phyloP scores from a whole-genome alignment of 2,113 vertebrate genomes.

The Arizona elegans region DNA sequence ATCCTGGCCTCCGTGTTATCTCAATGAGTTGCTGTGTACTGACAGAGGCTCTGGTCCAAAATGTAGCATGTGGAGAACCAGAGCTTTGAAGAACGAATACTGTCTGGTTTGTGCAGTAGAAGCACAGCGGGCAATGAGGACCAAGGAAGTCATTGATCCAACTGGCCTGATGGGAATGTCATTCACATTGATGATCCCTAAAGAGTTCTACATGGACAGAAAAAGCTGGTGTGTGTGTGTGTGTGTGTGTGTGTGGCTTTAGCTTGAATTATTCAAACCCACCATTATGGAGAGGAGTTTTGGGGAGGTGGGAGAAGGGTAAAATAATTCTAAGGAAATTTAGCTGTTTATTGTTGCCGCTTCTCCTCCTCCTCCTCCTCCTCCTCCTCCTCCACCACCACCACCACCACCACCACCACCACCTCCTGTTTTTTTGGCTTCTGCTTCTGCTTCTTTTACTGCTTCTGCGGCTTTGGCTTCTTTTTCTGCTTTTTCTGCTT shows the following conservation, averaged over 20 bases:
- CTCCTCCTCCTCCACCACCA: too few relatives aligned
- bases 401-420: too few relatives aligned
- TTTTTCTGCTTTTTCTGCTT: too few relatives aligned
- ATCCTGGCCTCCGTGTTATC: slow-evolving; percentile 13
- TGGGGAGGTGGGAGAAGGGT: not conserved
- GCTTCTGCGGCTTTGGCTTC: too few relatives aligned
- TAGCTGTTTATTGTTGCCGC: not conserved
- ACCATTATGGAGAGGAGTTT: not conserved
- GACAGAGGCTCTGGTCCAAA: slow-evolving; percentile 4
- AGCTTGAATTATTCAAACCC: not conserved
- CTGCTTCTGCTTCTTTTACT: too few relatives aligned
- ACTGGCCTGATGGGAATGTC: slow-evolving; percentile 11
- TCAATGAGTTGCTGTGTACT: slow-evolving; percentile 8
- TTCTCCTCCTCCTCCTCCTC: too few relatives aligned
- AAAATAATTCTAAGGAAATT: not conserved
- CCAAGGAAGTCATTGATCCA: slow-evolving; percentile 8
- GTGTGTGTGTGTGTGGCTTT: not conserved
- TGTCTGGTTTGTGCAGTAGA: not conserved
- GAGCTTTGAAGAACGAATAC: not conserved
- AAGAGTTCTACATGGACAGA: slow-evolving; percentile 2
- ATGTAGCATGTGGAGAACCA: slow-evolving; percentile 15
- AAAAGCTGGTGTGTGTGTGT: not conserved
- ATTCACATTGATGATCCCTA: slow-evolving; percentile 1
- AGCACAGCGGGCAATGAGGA: not conserved
- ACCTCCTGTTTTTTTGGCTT: too few relatives aligned